Conservation (phyloP, 2,113 vertebrate species). For the Copsychus sechellarum region DNA sequence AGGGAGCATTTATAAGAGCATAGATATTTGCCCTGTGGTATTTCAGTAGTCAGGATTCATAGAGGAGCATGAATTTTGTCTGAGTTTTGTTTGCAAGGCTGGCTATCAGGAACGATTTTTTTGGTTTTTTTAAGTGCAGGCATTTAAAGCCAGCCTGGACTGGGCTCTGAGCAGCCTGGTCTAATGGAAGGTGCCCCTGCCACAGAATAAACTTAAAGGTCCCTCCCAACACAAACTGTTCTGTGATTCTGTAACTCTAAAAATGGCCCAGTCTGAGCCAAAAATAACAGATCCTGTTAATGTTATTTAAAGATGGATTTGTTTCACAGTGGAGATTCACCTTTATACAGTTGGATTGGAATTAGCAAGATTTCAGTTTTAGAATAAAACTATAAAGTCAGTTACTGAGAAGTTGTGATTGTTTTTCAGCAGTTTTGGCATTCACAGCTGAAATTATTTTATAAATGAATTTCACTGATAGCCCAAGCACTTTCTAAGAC, state of each 20-base stretch:
- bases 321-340: neutral
- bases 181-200: neutral
- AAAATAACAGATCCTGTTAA: neutral
- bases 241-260: neutral
- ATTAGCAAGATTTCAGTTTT: neutral
- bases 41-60: neutral
- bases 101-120: neutral
- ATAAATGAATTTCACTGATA: neutral
- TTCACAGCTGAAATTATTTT: neutral
- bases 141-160: neutral
- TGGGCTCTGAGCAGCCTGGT: neutral
- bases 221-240: neutral
- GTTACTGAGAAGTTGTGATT: neutral
- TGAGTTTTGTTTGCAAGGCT: neutral
- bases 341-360: neutral
- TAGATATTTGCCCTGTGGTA: neutral
- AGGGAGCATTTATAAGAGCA: accelerated
- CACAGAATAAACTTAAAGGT: neutral
- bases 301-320: neutral
- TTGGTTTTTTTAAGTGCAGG: neutral
- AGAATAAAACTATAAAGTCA: neutral
- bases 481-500: neutral
- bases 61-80: neutral
- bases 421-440: neutral
- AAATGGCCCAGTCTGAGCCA: neutral